Conservation (phyloP, 2,888 invertebrate species). For the Cheilosia soror region DNA sequence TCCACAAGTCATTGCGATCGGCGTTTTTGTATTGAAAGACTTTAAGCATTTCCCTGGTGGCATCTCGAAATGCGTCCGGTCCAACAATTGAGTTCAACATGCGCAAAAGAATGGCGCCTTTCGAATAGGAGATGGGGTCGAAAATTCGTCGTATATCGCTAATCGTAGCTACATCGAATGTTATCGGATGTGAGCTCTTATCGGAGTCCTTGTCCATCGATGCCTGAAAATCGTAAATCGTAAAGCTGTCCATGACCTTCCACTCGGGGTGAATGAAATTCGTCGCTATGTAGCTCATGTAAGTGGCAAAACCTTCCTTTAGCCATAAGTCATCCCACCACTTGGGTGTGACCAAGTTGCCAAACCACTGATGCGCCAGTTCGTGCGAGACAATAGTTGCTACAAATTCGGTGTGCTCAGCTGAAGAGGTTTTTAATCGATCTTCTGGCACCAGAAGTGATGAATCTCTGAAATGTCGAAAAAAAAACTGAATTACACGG, state of each 20-base stretch:
- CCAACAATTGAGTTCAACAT: slow-evolving; percentile 90
- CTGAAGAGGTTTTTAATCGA: slow-evolving; percentile 83
- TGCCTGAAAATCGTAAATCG: slow-evolving; percentile 84
- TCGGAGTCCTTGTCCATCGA: slow-evolving; percentile 87
- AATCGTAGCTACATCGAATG: slow-evolving; percentile 86
- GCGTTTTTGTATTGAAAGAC: slow-evolving; percentile 86
- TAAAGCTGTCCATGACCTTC: slow-evolving; percentile 86
- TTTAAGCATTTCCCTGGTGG: slow-evolving; percentile 85
- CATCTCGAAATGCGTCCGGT: slow-evolving; percentile 85
- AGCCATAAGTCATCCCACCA: slow-evolving; percentile 92
- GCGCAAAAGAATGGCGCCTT: slow-evolving; percentile 89
- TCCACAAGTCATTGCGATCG: slow-evolving; percentile 88
- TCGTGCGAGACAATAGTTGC: slow-evolving; percentile 90
- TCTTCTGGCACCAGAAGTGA: slow-evolving; percentile 84
- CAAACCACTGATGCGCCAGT: slow-evolving; percentile 93
- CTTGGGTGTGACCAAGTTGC: slow-evolving; percentile 89
- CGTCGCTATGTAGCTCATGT: slow-evolving; percentile 84
- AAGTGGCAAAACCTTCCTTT: slow-evolving; percentile 85
- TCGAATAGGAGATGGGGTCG: slow-evolving; percentile 89
- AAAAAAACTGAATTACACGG: not conserved
- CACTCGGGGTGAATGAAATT: slow-evolving; percentile 85
- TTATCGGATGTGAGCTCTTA: slow-evolving; percentile 87
- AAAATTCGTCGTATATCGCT: slow-evolving; percentile 88
- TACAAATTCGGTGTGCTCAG: slow-evolving; percentile 87
- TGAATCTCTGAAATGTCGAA: slow-evolving; percentile 85